Conservation (phyloP, 2,797 vertebrate genomes). For the Momotus momota region DNA sequence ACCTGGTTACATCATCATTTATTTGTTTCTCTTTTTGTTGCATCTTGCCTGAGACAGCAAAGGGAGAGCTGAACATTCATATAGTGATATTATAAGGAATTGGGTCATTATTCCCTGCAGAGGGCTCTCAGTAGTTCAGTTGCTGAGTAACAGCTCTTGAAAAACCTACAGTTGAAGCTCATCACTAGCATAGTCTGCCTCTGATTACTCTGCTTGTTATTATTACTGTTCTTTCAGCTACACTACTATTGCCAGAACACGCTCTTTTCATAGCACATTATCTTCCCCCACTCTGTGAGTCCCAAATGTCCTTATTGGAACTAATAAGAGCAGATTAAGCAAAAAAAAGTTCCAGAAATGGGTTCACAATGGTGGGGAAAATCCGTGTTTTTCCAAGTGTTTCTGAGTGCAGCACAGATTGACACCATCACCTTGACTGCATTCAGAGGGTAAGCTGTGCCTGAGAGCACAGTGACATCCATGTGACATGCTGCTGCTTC, state of each 20-base stretch:
- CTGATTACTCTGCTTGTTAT: not conserved
- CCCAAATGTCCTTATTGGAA: not conserved
- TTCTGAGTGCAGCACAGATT: not conserved
- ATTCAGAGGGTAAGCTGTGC: not conserved
- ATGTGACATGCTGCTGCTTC: not conserved
- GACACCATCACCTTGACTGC: not conserved
- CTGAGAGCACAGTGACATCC: not conserved
- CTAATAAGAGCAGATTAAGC: not conserved
- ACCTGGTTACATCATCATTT: constrained; percentile 1
- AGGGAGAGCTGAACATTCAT: not conserved
- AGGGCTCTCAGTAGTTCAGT: not conserved
- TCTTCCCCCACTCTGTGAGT: not conserved
- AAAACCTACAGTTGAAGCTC: not conserved
- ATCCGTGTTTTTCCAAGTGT: not conserved
- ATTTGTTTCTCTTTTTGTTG: not conserved
- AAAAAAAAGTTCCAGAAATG: not conserved
- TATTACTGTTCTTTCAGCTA: not conserved
- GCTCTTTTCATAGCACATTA: not conserved
- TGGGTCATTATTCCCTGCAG: not conserved
- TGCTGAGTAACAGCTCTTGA: not conserved
- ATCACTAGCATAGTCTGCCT: not conserved
- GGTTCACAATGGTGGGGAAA: not conserved
- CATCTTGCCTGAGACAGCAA: not conserved
- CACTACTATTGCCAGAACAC: not conserved
- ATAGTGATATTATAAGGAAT: not conserved